Base-by-base conservation (phyloP, 1,140 invertebrate species). In the Drosophila bipectinata region DNA sequence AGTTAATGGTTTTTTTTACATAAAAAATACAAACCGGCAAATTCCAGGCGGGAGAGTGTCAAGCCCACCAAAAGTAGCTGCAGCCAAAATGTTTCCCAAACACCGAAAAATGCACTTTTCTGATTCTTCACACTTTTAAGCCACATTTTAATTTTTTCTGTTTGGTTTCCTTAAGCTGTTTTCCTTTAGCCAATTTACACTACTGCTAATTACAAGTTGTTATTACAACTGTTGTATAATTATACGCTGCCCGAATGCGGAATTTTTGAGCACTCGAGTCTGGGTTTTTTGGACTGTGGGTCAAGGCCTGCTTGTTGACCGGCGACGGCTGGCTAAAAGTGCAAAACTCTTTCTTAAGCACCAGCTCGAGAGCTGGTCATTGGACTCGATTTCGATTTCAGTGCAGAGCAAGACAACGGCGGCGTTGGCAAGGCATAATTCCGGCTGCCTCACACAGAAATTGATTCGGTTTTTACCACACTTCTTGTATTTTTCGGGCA, bases 361-460 rank as follows among this genome's bases (percentile, higher is more conserved):
- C 66, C 62, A 52, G 57, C 55, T 52, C 32, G 34, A 66, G 63
- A 61, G 60, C 77, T 84, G 82, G 83, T 88, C 84, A 88, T 89
- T 88, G 83, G 83, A 88, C 83, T 77, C 76, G 72, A 64, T 85
- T 73, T 82, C 75, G 79, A 78, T 88, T 79, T 88, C 67, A 67
- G 58, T 59, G 51, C 56, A 60, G 57, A 73, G 51, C 55, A 45
- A 69, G 72, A 56, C 76, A 55, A 34, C 74, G 47, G 28, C 60
- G 52, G 52, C 52, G 79, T 61, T 78, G 75, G 52, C 83, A 68
- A 62, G 62, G 68, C 83, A 88, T 88, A 77, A 83, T 88, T 88
- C 79, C 83, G 76, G 63, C 82, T 67, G 61, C 62, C 51, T 45
- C 48, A 37, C 56, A 44, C 37, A 64, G 15, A 83, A 78, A 66